phyloP scores from a whole-genome alignment of 2,888 invertebrate genomes.

The Eucera pruinosa region DNA sequence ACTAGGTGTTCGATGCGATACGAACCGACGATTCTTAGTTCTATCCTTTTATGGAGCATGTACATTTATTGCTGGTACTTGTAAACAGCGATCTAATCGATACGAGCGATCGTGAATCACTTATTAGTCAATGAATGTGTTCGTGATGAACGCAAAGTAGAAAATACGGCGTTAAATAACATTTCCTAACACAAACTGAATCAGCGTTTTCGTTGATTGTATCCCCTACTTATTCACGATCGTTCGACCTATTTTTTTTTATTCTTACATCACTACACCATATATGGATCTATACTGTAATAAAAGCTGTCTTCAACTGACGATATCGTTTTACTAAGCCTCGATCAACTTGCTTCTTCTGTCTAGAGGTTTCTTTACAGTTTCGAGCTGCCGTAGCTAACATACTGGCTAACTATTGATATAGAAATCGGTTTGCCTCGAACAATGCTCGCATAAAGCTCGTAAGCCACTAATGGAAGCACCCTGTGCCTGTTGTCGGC shows the following conservation, averaged over 20 bases:
- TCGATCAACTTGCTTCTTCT: slow-evolving; percentile 36
- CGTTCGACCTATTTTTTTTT: slow-evolving; percentile 26
- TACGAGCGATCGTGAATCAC: slow-evolving; percentile 40
- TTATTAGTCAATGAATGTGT: not conserved
- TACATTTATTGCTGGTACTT: slow-evolving; percentile 65
- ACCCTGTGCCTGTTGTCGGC: slow-evolving; percentile 68
- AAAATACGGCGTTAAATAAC: slow-evolving; percentile 3
- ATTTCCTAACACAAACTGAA: not conserved
- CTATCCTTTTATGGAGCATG: slow-evolving; percentile 36
- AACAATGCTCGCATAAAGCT: slow-evolving; percentile 41
- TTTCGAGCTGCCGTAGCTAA: slow-evolving; percentile 21
- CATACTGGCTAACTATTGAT: slow-evolving; percentile 19
- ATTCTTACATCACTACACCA: slow-evolving; percentile 60
- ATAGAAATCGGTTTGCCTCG: slow-evolving; percentile 39
- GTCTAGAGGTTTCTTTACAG: slow-evolving; percentile 23
- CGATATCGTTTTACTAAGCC: slow-evolving; percentile 70
- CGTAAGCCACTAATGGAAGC: slow-evolving; percentile 71
- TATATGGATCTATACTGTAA: slow-evolving; percentile 73
- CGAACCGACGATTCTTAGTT: slow-evolving; percentile 45
- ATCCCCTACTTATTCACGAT: slow-evolving; percentile 6
- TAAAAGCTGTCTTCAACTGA: slow-evolving; percentile 75
- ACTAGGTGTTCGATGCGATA: slow-evolving; percentile 61
- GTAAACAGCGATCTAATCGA: slow-evolving; percentile 51
- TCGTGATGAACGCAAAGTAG: not conserved
- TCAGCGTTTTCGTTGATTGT: not conserved